Conservation (phyloP, 2,113 vertebrate species). For the Cavia aperea region DNA sequence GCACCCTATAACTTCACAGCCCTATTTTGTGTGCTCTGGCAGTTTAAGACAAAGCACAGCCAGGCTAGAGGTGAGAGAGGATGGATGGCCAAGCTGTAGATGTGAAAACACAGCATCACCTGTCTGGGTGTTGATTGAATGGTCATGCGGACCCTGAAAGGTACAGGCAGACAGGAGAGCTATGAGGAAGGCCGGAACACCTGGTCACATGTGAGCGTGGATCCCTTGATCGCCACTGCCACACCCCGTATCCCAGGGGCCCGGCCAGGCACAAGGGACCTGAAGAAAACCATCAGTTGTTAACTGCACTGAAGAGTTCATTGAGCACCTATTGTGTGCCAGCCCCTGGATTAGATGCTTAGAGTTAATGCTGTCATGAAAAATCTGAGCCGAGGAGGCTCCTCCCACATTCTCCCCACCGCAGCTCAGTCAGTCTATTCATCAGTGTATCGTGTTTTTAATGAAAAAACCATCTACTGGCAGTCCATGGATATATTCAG, state of each 20-base stretch:
- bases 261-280: background rate
- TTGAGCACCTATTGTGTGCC: background rate
- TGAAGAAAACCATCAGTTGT: background rate
- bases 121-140: background rate
- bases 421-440: background rate
- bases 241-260: background rate
- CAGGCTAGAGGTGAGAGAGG: background rate
- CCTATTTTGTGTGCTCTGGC: background rate
- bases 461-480: background rate
- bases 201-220: background rate
- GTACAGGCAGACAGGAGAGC: background rate
- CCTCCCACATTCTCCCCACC: background rate
- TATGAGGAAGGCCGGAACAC: rapidly evolving
- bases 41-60: conserved; percentile 15
- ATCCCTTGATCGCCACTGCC: background rate
- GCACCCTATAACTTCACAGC: background rate
- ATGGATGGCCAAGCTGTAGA: background rate
- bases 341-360: background rate
- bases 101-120: conserved; percentile 40
- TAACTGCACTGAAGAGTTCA: background rate
- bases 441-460: background rate
- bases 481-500: background rate
- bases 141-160: background rate
- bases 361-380: background rate
- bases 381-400: background rate